Percentiles rank a stretch among this genome's conserved stretches.
phyloP scores from a whole-genome alignment of 2,888 invertebrate genomes.

The Brachyopa scutellaris region DNA sequence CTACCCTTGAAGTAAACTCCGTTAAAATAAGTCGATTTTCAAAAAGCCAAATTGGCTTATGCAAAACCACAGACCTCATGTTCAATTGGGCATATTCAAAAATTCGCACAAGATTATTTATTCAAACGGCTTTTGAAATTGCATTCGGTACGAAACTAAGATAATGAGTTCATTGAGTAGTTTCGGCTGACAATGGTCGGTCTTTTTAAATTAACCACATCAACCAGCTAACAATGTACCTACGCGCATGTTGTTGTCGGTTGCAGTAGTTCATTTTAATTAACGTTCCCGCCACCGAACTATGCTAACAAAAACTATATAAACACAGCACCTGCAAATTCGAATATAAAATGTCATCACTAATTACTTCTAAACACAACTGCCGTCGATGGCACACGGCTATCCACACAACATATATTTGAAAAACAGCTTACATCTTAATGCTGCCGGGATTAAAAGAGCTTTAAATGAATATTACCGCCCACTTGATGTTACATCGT shows the following conservation, averaged over 20 bases:
- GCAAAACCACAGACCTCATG: too few relatives aligned
- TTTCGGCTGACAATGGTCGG: too few relatives aligned
- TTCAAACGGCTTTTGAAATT: too few relatives aligned
- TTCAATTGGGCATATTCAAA: too few relatives aligned
- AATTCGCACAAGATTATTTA: too few relatives aligned
- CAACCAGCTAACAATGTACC: not conserved
- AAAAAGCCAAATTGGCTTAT: too few relatives aligned
- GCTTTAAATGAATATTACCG: constrained; percentile 73
- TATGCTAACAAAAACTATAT: constrained; percentile 30
- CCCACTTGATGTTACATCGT: constrained; percentile 71
- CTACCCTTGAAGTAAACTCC: too few relatives aligned
- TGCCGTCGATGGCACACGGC: not conserved
- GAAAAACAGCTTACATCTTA: constrained; percentile 70
- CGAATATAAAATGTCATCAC: constrained; percentile 63
- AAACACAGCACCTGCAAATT: constrained; percentile 61
- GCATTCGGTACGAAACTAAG: too few relatives aligned
- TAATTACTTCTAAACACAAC: constrained; percentile 66
- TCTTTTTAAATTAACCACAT: too few relatives aligned
- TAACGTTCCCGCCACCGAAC: constrained; percentile 19
- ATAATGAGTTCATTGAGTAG: too few relatives aligned
- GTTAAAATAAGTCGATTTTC: too few relatives aligned
- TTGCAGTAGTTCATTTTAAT: constrained; percentile 48
- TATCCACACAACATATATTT: constrained; percentile 38
- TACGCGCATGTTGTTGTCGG: not conserved
- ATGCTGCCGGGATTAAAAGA: constrained; percentile 66